These are phyloP conservation scores for Sanderia malayensis DNA, from an alignment of 30 jellyfish, hydroid and myxozoan genomes.

Conservation along the genomic window DNA sequence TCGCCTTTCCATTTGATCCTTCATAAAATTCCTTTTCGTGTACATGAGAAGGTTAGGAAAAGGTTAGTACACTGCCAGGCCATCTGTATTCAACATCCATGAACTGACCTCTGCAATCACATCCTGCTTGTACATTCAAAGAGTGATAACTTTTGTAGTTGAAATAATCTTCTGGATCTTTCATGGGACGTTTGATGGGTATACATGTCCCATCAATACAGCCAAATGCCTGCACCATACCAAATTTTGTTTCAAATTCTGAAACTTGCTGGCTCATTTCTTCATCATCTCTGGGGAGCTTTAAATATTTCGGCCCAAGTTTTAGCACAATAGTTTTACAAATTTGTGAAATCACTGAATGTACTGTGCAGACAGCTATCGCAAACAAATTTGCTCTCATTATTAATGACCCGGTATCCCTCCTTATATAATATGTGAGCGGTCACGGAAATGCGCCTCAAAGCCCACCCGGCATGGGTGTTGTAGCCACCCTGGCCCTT, in stretches of 20 bases:
- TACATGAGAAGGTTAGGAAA: too few relatives aligned
- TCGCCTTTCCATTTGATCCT: too few relatives aligned
- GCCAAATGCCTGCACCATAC: conserved; percentile 49
- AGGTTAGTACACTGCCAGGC: too few relatives aligned
- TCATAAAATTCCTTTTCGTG: too few relatives aligned
- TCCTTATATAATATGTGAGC: too few relatives aligned
- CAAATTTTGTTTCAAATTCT: too few relatives aligned
- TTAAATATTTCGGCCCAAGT: conserved; percentile 24
- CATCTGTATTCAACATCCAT: too few relatives aligned
- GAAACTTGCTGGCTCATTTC: conserved; percentile 14
- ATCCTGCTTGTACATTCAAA: conserved; percentile 22
- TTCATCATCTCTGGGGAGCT: conserved; percentile 16
- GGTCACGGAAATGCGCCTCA: too few relatives aligned
- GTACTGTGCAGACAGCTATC: conserved; percentile 12
- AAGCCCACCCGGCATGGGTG: too few relatives aligned
- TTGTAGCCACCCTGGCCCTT: too few relatives aligned
- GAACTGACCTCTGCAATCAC: conserved; percentile 30
- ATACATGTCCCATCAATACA: conserved; percentile 36
- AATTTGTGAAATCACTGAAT: neutral
- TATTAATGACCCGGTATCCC: conserved; percentile 24
- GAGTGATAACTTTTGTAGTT: conserved; percentile 15
- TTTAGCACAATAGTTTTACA: neutral
- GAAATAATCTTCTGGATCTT: conserved; percentile 19
- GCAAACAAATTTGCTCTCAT: conserved; percentile 35
- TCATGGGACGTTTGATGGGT: conserved; percentile 15